Conservation (phyloP, 2,888 invertebrate genomes). For the Patella pellucida region DNA sequence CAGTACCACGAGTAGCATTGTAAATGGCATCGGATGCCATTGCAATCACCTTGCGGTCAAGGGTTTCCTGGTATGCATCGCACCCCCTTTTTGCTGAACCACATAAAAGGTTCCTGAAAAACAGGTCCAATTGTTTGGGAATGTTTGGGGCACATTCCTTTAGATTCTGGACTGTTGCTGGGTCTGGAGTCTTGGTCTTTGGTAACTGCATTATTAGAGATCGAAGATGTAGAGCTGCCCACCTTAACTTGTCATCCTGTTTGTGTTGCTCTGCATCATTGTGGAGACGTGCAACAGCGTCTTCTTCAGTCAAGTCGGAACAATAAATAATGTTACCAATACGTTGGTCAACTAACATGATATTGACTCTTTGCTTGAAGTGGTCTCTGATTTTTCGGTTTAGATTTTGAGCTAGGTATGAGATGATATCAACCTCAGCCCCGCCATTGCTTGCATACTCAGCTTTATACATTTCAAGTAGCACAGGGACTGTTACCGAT, state of each 20-base stretch:
- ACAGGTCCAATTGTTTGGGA: conserved; percentile 6
- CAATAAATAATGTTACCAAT: neutral
- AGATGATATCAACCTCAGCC: neutral
- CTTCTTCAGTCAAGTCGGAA: neutral
- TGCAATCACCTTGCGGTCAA: conserved; percentile 18
- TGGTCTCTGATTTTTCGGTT: conserved; percentile 1
- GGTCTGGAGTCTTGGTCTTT: neutral
- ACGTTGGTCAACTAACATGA: neutral
- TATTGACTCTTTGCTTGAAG: neutral
- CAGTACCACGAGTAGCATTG: conserved; percentile 25
- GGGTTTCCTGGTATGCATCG: neutral
- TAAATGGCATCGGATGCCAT: conserved; percentile 28
- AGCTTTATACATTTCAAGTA: conserved; percentile 20
- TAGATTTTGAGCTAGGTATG: neutral
- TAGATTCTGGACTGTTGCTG: neutral
- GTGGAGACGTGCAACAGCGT: neutral
- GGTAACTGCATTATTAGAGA: neutral
- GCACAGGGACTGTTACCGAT: neutral
- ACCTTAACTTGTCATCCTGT: neutral
- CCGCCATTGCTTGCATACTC: conserved; percentile 17
- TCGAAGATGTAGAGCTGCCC: neutral
- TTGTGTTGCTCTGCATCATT: neutral
- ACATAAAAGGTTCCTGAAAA: neutral
- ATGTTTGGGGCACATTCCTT: neutral
- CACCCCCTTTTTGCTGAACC: neutral